Conservation (phyloP, 2,113 vertebrate species). For the Anhinga anhinga region DNA sequence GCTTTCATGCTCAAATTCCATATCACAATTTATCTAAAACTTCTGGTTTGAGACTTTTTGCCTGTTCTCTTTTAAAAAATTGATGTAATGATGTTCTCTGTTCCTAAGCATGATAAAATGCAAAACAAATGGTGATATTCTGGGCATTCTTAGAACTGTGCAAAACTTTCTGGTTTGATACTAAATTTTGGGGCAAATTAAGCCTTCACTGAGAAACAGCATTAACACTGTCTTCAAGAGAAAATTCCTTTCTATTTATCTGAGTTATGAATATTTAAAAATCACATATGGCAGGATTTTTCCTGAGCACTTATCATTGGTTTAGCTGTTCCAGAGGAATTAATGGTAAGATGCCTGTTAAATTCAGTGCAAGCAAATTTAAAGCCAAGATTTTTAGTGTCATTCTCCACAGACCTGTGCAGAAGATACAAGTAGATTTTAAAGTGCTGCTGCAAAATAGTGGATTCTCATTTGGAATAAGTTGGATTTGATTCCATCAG, state of each 20-base stretch:
- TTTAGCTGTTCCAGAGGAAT: not conserved
- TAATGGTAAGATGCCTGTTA: not conserved
- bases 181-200: not conserved
- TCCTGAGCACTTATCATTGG: not conserved
- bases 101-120: not conserved
- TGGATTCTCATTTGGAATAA: not conserved
- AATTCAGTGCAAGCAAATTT: not conserved
- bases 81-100: not conserved
- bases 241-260: not conserved
- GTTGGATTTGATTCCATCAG: not conserved
- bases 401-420: not conserved
- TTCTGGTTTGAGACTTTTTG: not conserved
- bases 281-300: not conserved
- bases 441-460: not conserved
- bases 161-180: not conserved
- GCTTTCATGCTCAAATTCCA: not conserved
- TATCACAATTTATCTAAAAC: not conserved
- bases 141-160: not conserved
- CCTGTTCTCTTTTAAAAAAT: not conserved
- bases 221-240: not conserved
- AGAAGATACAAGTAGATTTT: not conserved
- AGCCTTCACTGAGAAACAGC: not conserved
- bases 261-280: conserved; percentile 23
- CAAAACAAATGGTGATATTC: not conserved
- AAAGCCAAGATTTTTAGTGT: not conserved